Conservation (phyloP, 1,140 invertebrate species). For the Calycopis cecrops region DNA sequence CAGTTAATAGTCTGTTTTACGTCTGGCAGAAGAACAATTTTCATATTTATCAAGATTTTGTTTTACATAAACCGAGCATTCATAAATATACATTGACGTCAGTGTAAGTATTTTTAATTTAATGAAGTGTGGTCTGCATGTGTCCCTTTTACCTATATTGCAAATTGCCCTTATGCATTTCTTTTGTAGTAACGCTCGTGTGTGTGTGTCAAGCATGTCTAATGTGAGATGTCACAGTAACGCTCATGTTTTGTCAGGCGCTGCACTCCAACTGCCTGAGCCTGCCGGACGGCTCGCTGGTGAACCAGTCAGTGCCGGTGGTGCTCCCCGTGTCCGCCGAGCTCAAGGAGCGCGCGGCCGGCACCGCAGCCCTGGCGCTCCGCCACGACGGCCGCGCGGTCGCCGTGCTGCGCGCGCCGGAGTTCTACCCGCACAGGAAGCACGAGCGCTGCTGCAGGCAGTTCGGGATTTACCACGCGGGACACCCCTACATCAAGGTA, state of each 20-base stretch:
- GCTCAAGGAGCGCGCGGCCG: slow-evolving; percentile 86
- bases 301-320: slow-evolving; percentile 97
- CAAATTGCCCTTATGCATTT: too few relatives aligned
- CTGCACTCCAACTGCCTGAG: slow-evolving; percentile 95
- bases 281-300: slow-evolving; percentile 78
- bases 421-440: slow-evolving; percentile 96
- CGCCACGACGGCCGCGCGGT: slow-evolving; percentile 82
- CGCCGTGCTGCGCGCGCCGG: slow-evolving; percentile 92
- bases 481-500: slow-evolving; percentile 94
- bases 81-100: too few relatives aligned
- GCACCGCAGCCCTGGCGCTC: slow-evolving; percentile 79
- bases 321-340: slow-evolving; percentile 87
- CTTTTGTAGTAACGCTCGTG: too few relatives aligned
- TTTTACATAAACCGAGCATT: too few relatives aligned
- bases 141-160: too few relatives aligned
- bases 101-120: too few relatives aligned
- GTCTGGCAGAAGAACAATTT: too few relatives aligned
- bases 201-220: too few relatives aligned
- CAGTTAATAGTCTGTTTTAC: too few relatives aligned
- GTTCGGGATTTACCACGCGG: slow-evolving; percentile 93
- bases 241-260: slow-evolving; percentile 81
- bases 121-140: too few relatives aligned
- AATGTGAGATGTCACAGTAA: too few relatives aligned
- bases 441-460: slow-evolving; percentile 94
- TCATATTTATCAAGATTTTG: too few relatives aligned